Conservation (phyloP, 2,888 invertebrate species). For the Amiota communis region DNA sequence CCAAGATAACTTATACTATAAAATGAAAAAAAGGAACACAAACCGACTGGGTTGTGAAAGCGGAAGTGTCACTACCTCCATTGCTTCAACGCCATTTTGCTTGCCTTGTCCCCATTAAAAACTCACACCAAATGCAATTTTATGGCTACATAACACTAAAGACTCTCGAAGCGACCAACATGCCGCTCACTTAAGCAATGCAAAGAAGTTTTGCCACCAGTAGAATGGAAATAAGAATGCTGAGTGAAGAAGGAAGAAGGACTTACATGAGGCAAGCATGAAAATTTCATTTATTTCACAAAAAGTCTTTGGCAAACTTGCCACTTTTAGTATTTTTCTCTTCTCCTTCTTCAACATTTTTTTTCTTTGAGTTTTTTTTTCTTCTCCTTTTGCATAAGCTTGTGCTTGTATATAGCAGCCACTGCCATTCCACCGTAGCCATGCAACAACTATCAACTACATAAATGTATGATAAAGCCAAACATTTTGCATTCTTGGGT, state of each 20-base stretch:
- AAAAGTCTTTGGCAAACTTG: conserved; percentile 48
- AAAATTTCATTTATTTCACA: conserved; percentile 62
- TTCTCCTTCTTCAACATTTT: conserved; percentile 24
- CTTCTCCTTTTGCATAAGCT: conserved; percentile 11
- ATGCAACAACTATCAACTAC: no score
- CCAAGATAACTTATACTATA: conserved; percentile 5
- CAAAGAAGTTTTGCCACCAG: conserved; percentile 5
- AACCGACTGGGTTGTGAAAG: neutral
- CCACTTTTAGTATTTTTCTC: conserved; percentile 36
- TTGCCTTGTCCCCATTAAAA: no score
- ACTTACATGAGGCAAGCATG: conserved; percentile 44
- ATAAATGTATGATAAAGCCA: no score
- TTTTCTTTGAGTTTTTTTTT: neutral
- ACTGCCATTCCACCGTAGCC: neutral
- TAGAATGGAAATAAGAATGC: no score
- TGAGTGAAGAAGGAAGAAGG: neutral
- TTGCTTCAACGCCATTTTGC: no score
- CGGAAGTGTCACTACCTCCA: neutral
- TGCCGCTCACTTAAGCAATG: conserved; percentile 5
- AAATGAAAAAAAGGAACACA: conserved; percentile 4
- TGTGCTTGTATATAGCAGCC: neutral
- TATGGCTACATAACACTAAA: neutral
- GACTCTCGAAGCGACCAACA: neutral
- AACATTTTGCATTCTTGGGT: no score
- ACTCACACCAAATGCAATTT: no score